Evolutionary conservation across 2,797 vertebrate species (phyloP).

Genomic region (Lagorchestes hirsutus): DNA sequence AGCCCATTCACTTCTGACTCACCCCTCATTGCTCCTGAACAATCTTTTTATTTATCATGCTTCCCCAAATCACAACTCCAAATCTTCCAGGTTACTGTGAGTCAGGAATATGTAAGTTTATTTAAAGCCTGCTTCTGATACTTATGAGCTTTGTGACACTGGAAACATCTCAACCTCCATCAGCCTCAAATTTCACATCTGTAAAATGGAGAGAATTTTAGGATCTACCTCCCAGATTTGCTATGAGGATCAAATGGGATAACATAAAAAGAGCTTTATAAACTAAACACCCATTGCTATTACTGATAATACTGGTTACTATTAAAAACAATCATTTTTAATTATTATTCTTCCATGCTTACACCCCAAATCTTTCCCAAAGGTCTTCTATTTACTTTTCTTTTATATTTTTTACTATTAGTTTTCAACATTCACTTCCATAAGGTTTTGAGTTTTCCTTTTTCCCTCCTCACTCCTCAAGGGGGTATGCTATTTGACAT

Average conservation of each 20-base stretch:
- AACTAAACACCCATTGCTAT: neutral
- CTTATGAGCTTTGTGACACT: neutral
- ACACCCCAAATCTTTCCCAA: no score
- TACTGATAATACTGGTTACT: neutral
- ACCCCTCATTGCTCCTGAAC: neutral
- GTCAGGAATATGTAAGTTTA: neutral
- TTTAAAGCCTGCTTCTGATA: neutral
- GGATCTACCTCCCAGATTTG: neutral
- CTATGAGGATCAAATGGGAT: neutral
- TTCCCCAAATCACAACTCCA: neutral
- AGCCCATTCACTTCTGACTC: neutral
- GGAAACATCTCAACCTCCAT: neutral
- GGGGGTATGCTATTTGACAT: no score
- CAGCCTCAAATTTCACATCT: neutral
- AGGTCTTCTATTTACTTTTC: no score
- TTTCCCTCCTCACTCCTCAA: no score
- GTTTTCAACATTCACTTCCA: no score
- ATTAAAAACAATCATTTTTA: no score
- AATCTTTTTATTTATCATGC: neutral
- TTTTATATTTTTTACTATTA: no score
- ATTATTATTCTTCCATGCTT: no score
- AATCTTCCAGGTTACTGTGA: neutral
- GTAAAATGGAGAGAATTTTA: neutral
- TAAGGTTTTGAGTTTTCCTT: no score
- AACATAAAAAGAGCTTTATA: neutral